phyloP scores from a whole-genome alignment of 2,113 vertebrate species.

The Salvelinus fontinalis region DNA sequence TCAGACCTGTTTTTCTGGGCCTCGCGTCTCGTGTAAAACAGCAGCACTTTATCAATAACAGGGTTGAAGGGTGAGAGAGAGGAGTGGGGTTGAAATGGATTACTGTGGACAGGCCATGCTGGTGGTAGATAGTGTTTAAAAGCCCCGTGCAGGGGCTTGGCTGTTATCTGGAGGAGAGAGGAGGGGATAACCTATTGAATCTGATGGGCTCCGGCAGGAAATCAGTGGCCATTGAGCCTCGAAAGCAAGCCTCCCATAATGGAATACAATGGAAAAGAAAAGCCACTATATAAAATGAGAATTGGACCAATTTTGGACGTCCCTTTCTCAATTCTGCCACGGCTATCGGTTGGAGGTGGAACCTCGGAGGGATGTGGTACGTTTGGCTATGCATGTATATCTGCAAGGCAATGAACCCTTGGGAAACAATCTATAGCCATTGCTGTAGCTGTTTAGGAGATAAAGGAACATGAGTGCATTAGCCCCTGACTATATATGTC shows the following conservation, averaged over 20 bases:
- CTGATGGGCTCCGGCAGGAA: constrained; percentile 89
- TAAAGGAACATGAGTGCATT: constrained; percentile 19
- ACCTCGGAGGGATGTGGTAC: not conserved
- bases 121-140: constrained; percentile 86
- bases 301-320: constrained; percentile 59
- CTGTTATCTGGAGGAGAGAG: constrained; percentile 76
- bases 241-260: constrained; percentile 66
- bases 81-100: constrained; percentile 84
- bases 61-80: constrained; percentile 67
- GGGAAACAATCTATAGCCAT: constrained; percentile 14
- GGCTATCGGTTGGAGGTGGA: constrained; percentile 32
- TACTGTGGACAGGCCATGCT: constrained; percentile 82
- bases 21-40: constrained; percentile 79
- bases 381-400: not conserved
- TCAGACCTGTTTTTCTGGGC: constrained; percentile 73
- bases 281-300: constrained; percentile 66
- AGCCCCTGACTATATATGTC: not conserved
- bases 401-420: not conserved
- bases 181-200: constrained; percentile 75
- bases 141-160: constrained; percentile 85
- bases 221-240: constrained; percentile 86
- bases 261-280: constrained; percentile 69
- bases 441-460: constrained; percentile 29
- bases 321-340: constrained; percentile 25
- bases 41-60: constrained; percentile 83